Evolutionary conservation across 2,797 vertebrate genomes (phyloP), one percentile per base, ranked within the genome.

Genomic region (Harpagifer antarcticus): DNA sequence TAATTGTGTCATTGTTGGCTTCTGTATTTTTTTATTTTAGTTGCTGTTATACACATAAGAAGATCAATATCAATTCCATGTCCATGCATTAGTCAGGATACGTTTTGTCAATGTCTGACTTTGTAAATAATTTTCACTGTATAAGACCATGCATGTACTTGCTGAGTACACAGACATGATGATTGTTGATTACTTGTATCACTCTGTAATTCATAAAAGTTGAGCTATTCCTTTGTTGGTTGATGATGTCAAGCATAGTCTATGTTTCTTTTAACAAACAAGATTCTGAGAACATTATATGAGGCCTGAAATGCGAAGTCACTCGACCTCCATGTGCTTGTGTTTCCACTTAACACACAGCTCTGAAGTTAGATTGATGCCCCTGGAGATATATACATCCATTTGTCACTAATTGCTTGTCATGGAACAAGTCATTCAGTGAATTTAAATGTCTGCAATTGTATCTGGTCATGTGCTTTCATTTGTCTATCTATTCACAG

Each of bases 381-480:
- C 81, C 65, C 76, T 1, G 10, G 78, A 85, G 74, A 76, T 66
- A 68, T 44, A 72, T 14, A 48, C 69, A 74, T 74, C 59, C 69
- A 87, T 85, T 83, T 81, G 61, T 59, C 58, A 37, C 70, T 86
- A 84, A 86, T 81, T 86, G 82, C 33, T 76, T 88, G 82, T 82
- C 86, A 85, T 58, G 58, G 68, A 33, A 23, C 57, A 31, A 76
- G 81, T 74, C 83, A 47, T 74, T 85, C 65, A 9, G 50, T 19
- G 56, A 76, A 82, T 84, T 77, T 77, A 68, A 82, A 83, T 87
- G 77, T 73, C 52, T 74, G 83, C 79, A 81, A 72, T 89, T 85
- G 69, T 78, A 82, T 74, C 73, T 68, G 82, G 87, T 89, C 85
- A 37, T 79, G 74, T 81, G 78, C 83, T 89, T 90, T 86, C 76